Percentiles rank a stretch among this genome's conserved stretches.
Conservation (phyloP, 2,888 invertebrate species). For the Eristalinus aeneus region DNA sequence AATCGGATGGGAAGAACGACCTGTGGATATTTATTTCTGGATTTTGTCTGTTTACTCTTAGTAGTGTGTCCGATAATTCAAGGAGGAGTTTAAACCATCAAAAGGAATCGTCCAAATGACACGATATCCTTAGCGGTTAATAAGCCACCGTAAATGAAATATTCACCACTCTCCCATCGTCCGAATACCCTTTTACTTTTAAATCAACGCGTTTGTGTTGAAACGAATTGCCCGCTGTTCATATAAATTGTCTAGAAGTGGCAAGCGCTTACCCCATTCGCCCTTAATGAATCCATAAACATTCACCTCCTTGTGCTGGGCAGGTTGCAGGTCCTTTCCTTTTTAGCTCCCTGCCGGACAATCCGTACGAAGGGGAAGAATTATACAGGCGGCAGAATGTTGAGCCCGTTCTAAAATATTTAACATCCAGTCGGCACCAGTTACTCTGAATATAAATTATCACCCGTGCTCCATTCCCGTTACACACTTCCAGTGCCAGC, state of each 20-base stretch:
- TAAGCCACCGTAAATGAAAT: too few relatives aligned
- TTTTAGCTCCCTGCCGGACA: slow-evolving; percentile 14
- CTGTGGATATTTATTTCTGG: too few relatives aligned
- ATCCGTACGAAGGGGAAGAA: not conserved
- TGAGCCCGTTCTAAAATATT: slow-evolving; percentile 35
- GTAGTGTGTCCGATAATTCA: too few relatives aligned
- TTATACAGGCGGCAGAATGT: not conserved
- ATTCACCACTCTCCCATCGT: not conserved
- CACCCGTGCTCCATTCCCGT: not conserved
- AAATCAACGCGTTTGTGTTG: not conserved
- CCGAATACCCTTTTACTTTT: not conserved
- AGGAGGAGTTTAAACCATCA: too few relatives aligned
- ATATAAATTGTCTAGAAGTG: not conserved
- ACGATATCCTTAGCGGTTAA: not conserved
- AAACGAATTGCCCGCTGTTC: not conserved
- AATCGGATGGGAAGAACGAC: too few relatives aligned
- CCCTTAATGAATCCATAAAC: slow-evolving; percentile 25
- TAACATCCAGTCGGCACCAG: slow-evolving; percentile 2
- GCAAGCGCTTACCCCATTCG: not conserved
- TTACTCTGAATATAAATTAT: slow-evolving; percentile 38
- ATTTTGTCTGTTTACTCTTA: too few relatives aligned
- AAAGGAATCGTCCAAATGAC: not conserved
- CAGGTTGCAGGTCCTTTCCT: not conserved
- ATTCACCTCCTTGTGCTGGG: not conserved
- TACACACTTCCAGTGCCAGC: not conserved